A percentile compares a stretch with the other conserved stretches of the same genome.
Evolutionary conservation across 2,113 vertebrate genomes (phyloP).

Genomic region (Porphyrio hochstetteri): DNA sequence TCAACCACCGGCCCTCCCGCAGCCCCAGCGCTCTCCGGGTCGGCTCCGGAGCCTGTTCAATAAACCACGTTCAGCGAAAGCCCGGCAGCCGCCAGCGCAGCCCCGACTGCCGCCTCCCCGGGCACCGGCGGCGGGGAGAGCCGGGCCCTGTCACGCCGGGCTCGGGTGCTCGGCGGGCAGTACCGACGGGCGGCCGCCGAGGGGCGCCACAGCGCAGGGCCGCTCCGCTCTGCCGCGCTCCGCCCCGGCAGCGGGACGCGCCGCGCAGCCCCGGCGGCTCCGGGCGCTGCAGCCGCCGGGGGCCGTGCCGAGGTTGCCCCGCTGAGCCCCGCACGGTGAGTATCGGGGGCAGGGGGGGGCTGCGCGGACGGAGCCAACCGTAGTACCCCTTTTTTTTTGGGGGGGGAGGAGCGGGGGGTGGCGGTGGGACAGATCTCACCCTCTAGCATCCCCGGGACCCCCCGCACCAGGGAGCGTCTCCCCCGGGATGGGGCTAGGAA

Average conservation of each 20-base stretch:
- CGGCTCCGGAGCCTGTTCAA: neutral
- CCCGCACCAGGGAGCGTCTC: neutral
- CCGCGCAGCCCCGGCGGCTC: neutral
- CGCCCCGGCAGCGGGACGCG: neutral
- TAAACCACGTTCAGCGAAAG: neutral
- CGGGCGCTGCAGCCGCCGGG: neutral
- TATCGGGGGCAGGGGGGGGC: neutral
- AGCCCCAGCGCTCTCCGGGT: neutral
- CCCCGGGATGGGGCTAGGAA: neutral
- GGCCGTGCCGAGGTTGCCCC: neutral
- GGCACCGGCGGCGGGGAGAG: too few species aligned
- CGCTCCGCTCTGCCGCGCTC: neutral
- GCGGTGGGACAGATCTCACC: accelerated
- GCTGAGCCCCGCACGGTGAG: neutral
- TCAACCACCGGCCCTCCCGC: neutral
- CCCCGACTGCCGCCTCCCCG: neutral
- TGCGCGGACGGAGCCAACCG: neutral
- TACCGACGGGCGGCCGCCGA: neutral
- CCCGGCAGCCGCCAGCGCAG: neutral
- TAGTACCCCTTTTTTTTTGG: too few species aligned
- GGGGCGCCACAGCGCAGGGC: neutral
- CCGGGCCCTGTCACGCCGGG: neutral
- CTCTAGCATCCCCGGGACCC: neutral
- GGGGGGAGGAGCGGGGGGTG: neutral
- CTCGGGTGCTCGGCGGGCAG: neutral